phyloP scores from a whole-genome alignment of 2,113 vertebrate species.

The Romanogobio albipinnatus region DNA sequence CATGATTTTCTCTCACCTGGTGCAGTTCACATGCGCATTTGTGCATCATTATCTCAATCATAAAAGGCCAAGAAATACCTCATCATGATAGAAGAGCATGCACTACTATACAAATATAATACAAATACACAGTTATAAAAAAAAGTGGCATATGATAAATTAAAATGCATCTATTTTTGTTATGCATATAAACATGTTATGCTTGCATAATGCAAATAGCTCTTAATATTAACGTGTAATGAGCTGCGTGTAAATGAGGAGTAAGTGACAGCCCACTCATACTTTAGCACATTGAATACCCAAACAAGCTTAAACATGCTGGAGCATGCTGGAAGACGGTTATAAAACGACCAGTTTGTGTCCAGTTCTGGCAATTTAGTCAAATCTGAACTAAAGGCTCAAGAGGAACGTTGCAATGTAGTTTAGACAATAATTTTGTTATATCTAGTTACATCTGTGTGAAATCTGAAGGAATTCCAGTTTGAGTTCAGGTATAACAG shows the following conservation, averaged over 20 bases:
- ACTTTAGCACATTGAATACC: conserved; percentile 21
- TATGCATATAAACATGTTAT: neutral
- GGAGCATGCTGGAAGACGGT: neutral
- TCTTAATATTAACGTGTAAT: neutral
- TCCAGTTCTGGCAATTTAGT: neutral
- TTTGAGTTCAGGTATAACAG: too few species aligned
- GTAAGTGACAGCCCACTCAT: neutral
- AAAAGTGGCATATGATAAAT: neutral
- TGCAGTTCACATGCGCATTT: conserved; percentile 30
- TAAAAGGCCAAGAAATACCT: neutral
- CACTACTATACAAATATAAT: neutral
- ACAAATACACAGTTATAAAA: neutral
- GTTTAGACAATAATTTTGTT: neutral
- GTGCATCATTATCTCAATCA: neutral
- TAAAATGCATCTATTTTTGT: neutral
- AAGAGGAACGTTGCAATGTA: neutral
- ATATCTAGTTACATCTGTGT: neutral
- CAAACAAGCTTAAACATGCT: conserved; percentile 48
- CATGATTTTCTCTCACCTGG: conserved; percentile 14
- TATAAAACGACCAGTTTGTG: neutral
- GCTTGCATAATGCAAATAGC: neutral
- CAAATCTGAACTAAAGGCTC: neutral
- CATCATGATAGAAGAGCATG: neutral
- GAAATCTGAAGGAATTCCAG: neutral
- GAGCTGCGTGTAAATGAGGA: neutral